Evolutionary conservation across 2,888 invertebrate species (phyloP), one percentile per base, ranked within the genome.

Genomic region (Sycophila texana): DNA sequence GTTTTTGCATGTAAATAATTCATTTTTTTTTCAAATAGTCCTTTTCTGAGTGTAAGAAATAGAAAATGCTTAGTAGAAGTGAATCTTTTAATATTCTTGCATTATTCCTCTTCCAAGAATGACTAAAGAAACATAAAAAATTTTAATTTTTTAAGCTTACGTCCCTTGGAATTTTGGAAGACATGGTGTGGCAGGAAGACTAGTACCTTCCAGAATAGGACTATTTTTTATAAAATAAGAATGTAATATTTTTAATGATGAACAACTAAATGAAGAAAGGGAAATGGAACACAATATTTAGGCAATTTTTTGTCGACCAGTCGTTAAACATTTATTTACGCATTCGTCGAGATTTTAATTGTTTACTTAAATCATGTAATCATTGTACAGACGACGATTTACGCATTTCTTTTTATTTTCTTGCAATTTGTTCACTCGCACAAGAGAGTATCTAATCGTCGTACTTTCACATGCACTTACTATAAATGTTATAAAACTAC

Each of bases 181-280:
- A 30, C 10, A n/a, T 51, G 71, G 78, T 61, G 61, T 76, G 53
- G 73, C 72, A 72, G 76, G 63, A 14, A 76, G 75, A 80, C 20
- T 73, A 76, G 76, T 80, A 80, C 70, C 80, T 80, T 80, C 60
- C 80, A 80, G 74, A 65, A 63, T 77, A 73, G 74, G 77, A 80
- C 65, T 80, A 77, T 74, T 77, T 77, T 80, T 80, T 79, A 67
- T 79, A 74, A 70, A 70, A 70, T 68, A 74, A 76, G 53, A 74
- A 65, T 70, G 63, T 55, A 74, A 74, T 55, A 58, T 67, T 78
- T 61, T 60, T 67, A 77, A 65, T 13, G 66, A 66, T 72, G 49
- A 71, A 76, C 51, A 30, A 39, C 68, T 51, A 74, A 22, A 39
- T 10, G 39, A 74, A 26, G 5, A 61, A 61, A 61, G 13, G 7